Percentiles rank a stretch among this genome's conserved stretches.
These are phyloP conservation scores for Ostrea denselamellosa DNA, from an alignment of 1,140 invertebrate species.

Conservation along the genomic window DNA sequence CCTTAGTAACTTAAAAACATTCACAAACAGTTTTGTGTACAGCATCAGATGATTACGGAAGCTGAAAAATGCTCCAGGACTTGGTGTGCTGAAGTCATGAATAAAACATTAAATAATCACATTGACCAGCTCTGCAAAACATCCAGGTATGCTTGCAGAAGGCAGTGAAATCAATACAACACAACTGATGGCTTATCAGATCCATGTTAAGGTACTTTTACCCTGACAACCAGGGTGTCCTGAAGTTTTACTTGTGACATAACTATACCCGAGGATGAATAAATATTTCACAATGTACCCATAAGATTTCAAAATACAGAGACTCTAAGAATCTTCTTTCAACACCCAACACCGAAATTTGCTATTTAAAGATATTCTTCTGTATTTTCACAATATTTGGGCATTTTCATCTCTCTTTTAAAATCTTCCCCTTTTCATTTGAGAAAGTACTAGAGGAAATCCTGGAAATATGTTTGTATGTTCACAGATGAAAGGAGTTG, in stretches of 20 bases:
- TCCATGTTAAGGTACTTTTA: not conserved
- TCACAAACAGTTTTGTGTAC: too few relatives aligned
- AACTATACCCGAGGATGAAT: too few relatives aligned
- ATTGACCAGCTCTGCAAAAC: not conserved
- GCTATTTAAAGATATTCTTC: too few relatives aligned
- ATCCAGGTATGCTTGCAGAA: not conserved
- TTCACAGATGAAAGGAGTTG: not conserved
- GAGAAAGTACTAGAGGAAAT: conserved; percentile 7
- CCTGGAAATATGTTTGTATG: not conserved
- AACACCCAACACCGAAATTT: too few relatives aligned
- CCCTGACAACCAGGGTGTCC: too few relatives aligned
- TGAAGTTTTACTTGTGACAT: too few relatives aligned
- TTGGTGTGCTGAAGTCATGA: not conserved
- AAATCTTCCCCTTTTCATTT: too few relatives aligned
- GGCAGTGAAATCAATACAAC: not conserved
- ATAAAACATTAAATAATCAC: conserved; percentile 11
- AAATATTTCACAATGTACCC: too few relatives aligned
- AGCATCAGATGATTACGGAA: not conserved
- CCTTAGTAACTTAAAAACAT: too few relatives aligned
- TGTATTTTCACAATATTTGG: not conserved
- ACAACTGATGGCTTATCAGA: not conserved
- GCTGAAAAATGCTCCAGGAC: not conserved
- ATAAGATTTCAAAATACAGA: too few relatives aligned
- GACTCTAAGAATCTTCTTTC: too few relatives aligned
- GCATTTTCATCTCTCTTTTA: not conserved